Conservation (phyloP, 2,888 invertebrate genomes). For the Rhamnusium bicolor region DNA sequence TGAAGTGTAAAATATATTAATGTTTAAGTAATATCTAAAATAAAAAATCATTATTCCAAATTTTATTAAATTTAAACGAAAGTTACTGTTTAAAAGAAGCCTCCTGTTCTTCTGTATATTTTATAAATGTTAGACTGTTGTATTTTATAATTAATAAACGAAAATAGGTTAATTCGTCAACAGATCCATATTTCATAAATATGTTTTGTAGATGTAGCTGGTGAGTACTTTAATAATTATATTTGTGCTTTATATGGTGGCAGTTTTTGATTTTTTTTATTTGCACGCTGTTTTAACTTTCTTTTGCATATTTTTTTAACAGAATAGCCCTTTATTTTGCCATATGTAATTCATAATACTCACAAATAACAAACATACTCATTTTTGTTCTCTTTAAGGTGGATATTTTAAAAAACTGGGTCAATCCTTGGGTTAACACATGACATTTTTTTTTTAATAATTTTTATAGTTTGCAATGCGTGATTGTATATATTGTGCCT, state of each 20-base stretch:
- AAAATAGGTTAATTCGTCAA: no score
- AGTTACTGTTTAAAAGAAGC: background rate
- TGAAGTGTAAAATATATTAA: constrained; percentile 30
- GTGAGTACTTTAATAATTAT: constrained; percentile 25
- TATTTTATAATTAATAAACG: background rate
- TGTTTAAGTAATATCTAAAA: background rate
- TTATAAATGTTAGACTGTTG: background rate
- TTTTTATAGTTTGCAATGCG: background rate
- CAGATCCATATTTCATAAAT: no score
- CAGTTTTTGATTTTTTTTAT: constrained; percentile 32
- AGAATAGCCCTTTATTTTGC: constrained; percentile 46
- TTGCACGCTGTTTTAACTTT: constrained; percentile 9
- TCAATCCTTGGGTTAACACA: constrained; percentile 26
- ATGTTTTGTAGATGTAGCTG: background rate
- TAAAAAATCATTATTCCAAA: background rate
- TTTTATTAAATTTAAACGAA: background rate
- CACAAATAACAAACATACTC: background rate
- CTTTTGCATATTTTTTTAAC: constrained; percentile 35
- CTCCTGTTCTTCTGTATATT: background rate
- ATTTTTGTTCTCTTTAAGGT: constrained; percentile 41
- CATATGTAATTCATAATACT: background rate
- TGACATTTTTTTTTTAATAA: background rate
- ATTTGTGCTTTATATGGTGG: constrained; percentile 38
- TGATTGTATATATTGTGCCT: constrained; percentile 1
- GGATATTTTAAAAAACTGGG: constrained; percentile 42